These are phyloP conservation scores for Grus americana DNA, from an alignment of 2,113 vertebrate genomes.

Conservation along the genomic window DNA sequence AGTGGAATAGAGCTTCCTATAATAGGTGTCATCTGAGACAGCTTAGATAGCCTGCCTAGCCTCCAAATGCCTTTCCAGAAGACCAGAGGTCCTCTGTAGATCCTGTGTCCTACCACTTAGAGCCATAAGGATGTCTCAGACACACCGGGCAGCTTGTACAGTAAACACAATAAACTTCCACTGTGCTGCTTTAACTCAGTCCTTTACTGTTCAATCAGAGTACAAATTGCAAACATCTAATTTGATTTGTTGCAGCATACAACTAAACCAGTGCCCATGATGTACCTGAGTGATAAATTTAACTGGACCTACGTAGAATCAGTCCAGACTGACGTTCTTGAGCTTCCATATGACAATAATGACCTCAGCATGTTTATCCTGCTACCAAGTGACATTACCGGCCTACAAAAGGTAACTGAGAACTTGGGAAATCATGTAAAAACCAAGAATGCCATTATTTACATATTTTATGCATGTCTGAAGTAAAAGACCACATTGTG, in stretches of 20 bases:
- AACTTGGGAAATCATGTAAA: neutral
- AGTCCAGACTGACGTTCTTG: slow-evolving; percentile 73
- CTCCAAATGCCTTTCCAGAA: neutral
- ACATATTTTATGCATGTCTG: neutral
- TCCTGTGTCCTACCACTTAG: neutral
- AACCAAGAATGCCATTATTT: neutral
- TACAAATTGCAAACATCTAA: neutral
- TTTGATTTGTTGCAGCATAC: slow-evolving; percentile 66
- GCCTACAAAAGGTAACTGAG: slow-evolving; percentile 77
- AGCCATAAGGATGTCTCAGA: neutral
- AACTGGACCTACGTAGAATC: slow-evolving; percentile 55
- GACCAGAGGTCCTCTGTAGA: neutral
- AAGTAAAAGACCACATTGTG: neutral
- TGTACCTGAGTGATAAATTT: slow-evolving; percentile 71
- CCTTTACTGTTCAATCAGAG: neutral
- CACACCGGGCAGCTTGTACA: neutral
- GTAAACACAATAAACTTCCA: neutral
- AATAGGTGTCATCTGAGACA: neutral
- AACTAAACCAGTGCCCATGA: slow-evolving; percentile 79
- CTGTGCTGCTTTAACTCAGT: neutral
- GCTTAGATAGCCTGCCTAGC: neutral
- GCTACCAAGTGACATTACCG: slow-evolving; percentile 68
- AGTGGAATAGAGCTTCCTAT: neutral
- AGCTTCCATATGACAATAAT: slow-evolving; percentile 79
- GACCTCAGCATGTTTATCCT: slow-evolving; percentile 87